These are phyloP conservation scores for Tromatobia lineatoria DNA, from an alignment of 2,888 invertebrate genomes.

Conservation along the genomic window DNA sequence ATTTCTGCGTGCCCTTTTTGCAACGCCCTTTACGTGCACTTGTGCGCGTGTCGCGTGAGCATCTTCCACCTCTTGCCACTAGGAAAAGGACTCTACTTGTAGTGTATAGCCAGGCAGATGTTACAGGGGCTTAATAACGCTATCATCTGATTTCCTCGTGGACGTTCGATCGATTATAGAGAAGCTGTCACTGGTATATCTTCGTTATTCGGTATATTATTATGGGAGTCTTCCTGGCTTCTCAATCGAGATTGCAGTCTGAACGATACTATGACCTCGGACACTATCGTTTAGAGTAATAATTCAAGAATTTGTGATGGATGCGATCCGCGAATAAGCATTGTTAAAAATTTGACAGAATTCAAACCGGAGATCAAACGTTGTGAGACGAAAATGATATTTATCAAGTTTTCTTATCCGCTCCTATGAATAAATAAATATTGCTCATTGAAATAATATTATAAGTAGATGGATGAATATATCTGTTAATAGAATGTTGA, in stretches of 20 bases:
- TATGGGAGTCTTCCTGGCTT: not conserved
- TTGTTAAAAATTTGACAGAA: not conserved
- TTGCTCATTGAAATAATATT: not conserved
- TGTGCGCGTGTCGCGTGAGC: conserved; percentile 59
- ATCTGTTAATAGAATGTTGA: no score
- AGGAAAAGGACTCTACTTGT: not conserved
- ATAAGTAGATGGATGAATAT: no score
- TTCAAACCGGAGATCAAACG: no score
- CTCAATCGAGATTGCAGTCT: conserved; percentile 3
- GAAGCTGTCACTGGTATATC: conserved; percentile 29
- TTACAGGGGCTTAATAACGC: conserved; percentile 60
- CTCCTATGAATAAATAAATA: not conserved
- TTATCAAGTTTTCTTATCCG: no score
- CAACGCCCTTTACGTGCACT: conserved; percentile 74
- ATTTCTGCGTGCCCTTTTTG: conserved; percentile 77
- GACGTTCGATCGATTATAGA: conserved; percentile 64
- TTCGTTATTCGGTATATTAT: conserved; percentile 34
- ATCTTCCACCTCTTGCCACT: conserved; percentile 41
- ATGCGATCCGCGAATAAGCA: not conserved
- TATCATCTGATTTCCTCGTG: conserved; percentile 61
- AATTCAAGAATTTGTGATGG: conserved; percentile 7
- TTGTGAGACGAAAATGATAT: no score
- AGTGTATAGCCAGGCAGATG: conserved; percentile 21
- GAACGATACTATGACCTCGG: conserved; percentile 17
- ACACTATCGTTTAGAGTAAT: not conserved